Evolutionary conservation across 2,113 vertebrate species (phyloP).

Genomic region (Pleuronectes platessa): DNA sequence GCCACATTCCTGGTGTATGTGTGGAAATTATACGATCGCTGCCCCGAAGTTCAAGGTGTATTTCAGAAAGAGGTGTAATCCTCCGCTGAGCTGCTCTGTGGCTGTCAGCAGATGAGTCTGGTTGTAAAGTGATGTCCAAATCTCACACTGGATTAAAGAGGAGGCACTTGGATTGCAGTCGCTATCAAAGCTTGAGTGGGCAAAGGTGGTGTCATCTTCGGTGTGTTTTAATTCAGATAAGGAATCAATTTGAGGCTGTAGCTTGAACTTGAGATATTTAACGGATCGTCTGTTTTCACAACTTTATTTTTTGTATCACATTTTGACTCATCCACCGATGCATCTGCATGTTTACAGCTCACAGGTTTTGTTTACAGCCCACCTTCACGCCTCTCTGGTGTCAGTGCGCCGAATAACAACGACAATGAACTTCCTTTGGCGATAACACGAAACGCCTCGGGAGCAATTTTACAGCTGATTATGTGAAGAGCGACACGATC

Average conservation of each 20-base stretch:
- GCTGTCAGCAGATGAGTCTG: constrained; percentile 3
- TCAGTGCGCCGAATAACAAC: constrained; percentile 30
- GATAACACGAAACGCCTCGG: constrained; percentile 38
- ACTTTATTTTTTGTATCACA: background rate
- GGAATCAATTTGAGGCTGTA: background rate
- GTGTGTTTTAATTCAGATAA: background rate
- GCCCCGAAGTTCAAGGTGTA: background rate
- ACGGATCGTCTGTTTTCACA: background rate
- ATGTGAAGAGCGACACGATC: constrained; percentile 41
- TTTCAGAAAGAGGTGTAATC: constrained; percentile 24
- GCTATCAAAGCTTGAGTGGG: background rate
- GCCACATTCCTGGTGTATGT: background rate
- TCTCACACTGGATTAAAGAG: background rate
- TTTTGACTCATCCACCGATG: background rate
- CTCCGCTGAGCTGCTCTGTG: constrained; percentile 3
- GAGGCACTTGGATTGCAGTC: background rate
- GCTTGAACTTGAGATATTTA: background rate
- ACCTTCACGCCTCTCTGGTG: constrained; percentile 18
- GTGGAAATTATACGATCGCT: background rate
- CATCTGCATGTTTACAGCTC: constrained; percentile 10
- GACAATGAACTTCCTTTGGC: constrained; percentile 31
- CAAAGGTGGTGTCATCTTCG: too few species aligned
- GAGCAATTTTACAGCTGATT: constrained; percentile 63
- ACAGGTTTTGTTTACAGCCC: constrained; percentile 19
- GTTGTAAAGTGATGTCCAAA: background rate